Base-by-base conservation (phyloP, 2,888 invertebrate species). In the Erebia aethiops region DNA sequence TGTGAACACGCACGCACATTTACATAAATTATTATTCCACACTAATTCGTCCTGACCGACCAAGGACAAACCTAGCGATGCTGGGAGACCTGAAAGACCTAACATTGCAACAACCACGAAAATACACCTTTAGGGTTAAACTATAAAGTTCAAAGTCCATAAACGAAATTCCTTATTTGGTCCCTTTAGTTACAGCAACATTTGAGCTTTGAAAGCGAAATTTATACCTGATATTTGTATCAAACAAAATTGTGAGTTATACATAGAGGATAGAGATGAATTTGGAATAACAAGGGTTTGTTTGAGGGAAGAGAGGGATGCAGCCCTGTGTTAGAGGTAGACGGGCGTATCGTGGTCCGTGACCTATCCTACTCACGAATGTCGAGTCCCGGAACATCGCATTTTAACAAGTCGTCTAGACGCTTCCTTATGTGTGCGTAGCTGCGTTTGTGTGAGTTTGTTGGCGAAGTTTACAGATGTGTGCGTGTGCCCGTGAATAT, bases 341-440 rank as follows among this genome's bases (percentile, higher is more conserved):
- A 90, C 72, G 75, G 80, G 78, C 70, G 81, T 80, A 81, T 81
- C 84, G 84, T 88, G 85, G 91, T 92, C 92, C 92, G 92, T 92
- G 93, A 93, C 93, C 93, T 93, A 93, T 92, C 92, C 92, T 92
- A 93, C 92, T 91, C 88, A 90, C 89, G 91, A 92, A 91, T 91
- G 91, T 89, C 90, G 91, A 89, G 90, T 83, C 90, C 91, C 91
- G 91, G 92, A 92, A 91, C 90, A 89, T 85, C 85, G 87, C 87
- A 85, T 88, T 89, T 90, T 90, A 91, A 90, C 91, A 86, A 90
- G 85, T 85, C 82, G 92, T 93, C 92, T 92, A 92, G 92, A 92
- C 92, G 82, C 75, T 71, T 78, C 82, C 73, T 79, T 70, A 60
- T 79, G 85, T 87, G 82, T 83, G 88, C 79, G 82, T 75, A 74